Evolutionary conservation across 2,888 invertebrate genomes (phyloP), one percentile per base, ranked within the genome.

Genomic region (Drosophila lutescens): DNA sequence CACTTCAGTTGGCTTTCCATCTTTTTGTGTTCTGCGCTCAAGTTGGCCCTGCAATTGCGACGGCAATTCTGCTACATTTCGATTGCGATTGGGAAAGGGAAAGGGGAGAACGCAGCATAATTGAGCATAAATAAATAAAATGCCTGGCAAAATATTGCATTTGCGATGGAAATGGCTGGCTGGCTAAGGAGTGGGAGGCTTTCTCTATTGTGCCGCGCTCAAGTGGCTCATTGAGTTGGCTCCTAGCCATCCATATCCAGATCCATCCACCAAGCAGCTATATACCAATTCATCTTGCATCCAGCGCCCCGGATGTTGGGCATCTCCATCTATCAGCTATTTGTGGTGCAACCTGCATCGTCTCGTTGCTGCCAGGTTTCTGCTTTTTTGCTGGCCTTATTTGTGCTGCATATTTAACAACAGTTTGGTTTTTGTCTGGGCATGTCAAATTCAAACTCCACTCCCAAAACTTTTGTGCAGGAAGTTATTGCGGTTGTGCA

Each of bases 191-290:
- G 40, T 47, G 62, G 20, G 38, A 32, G 36, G 34, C 49, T 43
- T 53, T 46, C 47, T 54, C 58, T 41, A 66, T 60, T 41, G 47
- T 65, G 58, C 20, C 40, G 20, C 20, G 26, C 38, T 82, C 83
- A 79, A 81, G 86, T 85, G 83, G 77, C 67, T 59, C 41, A 72
- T 72, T 65, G 73, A 74, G 73, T 63, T 80, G 78, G 65, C 70
- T 74, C 30, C 70, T 58, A 75, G 68, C 62, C 41, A 43, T 49
- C 62, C 41, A 61, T 44, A 34, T 12, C 62, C 41, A 61, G 40
- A 32, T 10, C 46, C 54, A 41, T 55, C 43, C 47, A 56, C 17
- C 32, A 20, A 20, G 55, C 30, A 32, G n/a, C n/a, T 20, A 17
- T 41, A 17, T 12, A 38, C 23, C 47, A 10, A 47, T 46, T 23